Evolutionary conservation across 2,888 invertebrate species (phyloP).

Genomic region (Prosopocoilus inquinatus): DNA sequence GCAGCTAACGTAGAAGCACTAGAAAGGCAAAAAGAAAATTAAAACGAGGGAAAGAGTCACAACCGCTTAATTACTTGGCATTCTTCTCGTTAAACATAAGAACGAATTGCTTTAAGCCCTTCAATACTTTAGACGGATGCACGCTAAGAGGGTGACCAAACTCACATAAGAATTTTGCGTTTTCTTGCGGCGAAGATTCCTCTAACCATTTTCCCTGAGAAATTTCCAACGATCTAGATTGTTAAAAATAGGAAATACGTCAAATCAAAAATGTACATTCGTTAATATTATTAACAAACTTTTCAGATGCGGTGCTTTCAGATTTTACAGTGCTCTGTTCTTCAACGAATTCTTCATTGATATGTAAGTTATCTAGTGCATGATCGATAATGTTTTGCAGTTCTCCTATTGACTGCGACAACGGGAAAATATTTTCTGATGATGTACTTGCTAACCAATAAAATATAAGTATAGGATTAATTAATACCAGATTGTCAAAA

Average conservation of each 20-base stretch:
- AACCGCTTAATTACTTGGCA: constrained; percentile 34
- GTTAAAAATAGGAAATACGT: too few relatives aligned
- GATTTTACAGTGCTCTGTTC: too few relatives aligned
- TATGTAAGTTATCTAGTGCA: constrained; percentile 13
- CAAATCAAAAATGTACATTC: too few relatives aligned
- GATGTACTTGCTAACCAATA: constrained; percentile 1
- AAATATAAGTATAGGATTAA: neutral
- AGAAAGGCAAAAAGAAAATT: constrained; percentile 9
- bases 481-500: too few relatives aligned
- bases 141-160: constrained; percentile 64
- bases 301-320: too few relatives aligned
- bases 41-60: too few relatives aligned
- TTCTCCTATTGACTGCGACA: constrained; percentile 20
- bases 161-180: constrained; percentile 25
- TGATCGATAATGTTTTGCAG: constrained; percentile 13
- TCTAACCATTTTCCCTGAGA: neutral
- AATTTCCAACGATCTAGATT: too few relatives aligned
- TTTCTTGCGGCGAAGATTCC: neutral
- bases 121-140: constrained; percentile 65
- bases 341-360: too few relatives aligned
- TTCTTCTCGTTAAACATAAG: constrained; percentile 43
- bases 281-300: too few relatives aligned
- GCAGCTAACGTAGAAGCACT: constrained; percentile 42
- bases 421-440: neutral
- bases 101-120: constrained; percentile 65